Evolutionary conservation across 2,888 invertebrate species (phyloP).

Genomic region (Molorchus minor): DNA sequence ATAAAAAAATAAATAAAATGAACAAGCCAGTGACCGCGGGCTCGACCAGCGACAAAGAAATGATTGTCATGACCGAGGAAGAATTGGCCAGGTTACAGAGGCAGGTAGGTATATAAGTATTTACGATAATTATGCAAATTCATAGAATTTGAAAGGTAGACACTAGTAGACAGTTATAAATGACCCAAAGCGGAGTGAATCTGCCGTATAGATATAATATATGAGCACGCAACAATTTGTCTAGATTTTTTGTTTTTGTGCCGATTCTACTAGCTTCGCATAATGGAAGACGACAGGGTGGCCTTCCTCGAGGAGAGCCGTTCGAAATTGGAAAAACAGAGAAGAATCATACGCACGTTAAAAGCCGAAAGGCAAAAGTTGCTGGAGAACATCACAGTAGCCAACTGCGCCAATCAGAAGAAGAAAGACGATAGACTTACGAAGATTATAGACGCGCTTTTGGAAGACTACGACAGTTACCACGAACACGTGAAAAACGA

Average conservation of each 20-base stretch:
- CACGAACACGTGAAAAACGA: slow-evolving; percentile 53
- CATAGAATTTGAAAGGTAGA: no score
- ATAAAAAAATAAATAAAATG: no score
- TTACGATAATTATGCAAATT: no score
- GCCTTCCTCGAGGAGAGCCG: slow-evolving; percentile 76
- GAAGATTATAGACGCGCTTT: slow-evolving; percentile 65
- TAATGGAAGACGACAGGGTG: slow-evolving; percentile 83
- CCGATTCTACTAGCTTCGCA: no score
- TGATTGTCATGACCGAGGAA: slow-evolving; percentile 81
- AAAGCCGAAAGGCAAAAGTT: slow-evolving; percentile 72
- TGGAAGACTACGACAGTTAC: slow-evolving; percentile 68
- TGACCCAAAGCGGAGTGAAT: no score
- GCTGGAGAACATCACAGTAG: slow-evolving; percentile 69
- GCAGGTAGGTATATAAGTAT: slow-evolving; percentile 71
- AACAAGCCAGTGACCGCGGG: slow-evolving; percentile 30
- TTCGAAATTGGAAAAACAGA: slow-evolving; percentile 71
- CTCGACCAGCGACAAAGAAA: slow-evolving; percentile 63
- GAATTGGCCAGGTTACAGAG: slow-evolving; percentile 81
- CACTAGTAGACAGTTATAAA: no score
- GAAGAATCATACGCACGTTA: slow-evolving; percentile 69
- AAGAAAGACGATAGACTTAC: slow-evolving; percentile 66
- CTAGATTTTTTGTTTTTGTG: slow-evolving; percentile 36
- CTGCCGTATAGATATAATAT: no score
- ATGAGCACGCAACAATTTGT: background rate
- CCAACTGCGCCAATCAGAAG: slow-evolving; percentile 68